Evolutionary conservation across 2,113 vertebrate genomes (phyloP), one percentile per base, ranked within the genome.

Genomic region (Pygoscelis antarcticus): DNA sequence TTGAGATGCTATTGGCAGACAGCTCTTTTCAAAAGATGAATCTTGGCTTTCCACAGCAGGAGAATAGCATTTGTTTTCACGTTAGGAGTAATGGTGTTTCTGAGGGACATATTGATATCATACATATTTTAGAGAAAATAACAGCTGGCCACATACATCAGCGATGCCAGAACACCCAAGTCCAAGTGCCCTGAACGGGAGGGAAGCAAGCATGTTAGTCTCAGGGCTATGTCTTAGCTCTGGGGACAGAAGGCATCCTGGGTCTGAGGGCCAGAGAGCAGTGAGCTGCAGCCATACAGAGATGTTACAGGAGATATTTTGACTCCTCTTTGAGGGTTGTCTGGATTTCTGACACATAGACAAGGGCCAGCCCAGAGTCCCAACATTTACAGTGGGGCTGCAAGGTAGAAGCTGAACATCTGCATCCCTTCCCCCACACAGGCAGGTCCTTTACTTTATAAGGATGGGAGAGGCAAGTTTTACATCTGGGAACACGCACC

Each of bases 51-150:
- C 86, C n/a, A 30, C 72, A 84, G 69, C 30, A 92, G 34, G 55
- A 89, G 80, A 72, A 34, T 44, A 23, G 16, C 65, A 88, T 97
- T 96, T 95, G 36, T 96, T 95, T 96, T 90, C 54, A 47, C 46
- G 72, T 89, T 81, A 87, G 58, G 23, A 83, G 20, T 68, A 68
- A 68, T 32, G 25, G 68, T 2, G 4, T 90, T 96, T 79, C 57
- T 70, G 82, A 89, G 68, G 77, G 49, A 83, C 54, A 46, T 71
- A 91, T 19, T 90, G 92, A 93, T 92, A 95, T 92, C 90, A 79
- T 71, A 94, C 40, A 87, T 68, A 76, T 87, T 88, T 93, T 64
- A 83, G 30, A 82, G 52, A 92, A 93, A 88, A 68, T 68, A 94
- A 81, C 81, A 83, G 58, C 77, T 92, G 71, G 71, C n/a, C 83